A percentile compares a stretch with the other conserved stretches of the same genome.
Evolutionary conservation across 1,140 invertebrate genomes (phyloP).

Genomic region (Varroa destructor): DNA sequence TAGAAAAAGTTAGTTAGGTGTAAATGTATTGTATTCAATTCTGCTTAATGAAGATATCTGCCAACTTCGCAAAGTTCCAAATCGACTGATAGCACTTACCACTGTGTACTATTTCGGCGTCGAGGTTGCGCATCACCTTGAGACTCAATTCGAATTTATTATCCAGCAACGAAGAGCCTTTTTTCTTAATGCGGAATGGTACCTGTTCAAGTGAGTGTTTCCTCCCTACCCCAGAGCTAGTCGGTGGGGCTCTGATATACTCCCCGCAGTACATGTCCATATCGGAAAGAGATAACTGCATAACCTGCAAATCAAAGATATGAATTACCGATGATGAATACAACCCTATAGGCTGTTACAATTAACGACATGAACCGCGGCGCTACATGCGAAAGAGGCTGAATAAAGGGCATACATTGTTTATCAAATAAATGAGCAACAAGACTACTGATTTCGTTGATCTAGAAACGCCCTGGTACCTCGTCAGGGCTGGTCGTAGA

Average conservation of each 20-base stretch:
- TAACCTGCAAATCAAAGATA: not conserved
- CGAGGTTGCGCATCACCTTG: conserved; percentile 68
- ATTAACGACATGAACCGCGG: no score
- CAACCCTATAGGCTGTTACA: no score
- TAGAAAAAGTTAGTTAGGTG: no score
- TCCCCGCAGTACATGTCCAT: conserved; percentile 21
- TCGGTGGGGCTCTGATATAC: not conserved
- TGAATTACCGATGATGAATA: no score
- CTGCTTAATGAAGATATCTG: not conserved
- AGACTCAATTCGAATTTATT: conserved; percentile 65
- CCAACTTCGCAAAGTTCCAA: not conserved
- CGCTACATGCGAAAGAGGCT: no score
- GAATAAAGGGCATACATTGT: no score
- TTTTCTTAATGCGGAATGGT: conserved; percentile 46
- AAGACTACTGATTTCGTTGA: no score
- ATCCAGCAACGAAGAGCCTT: conserved; percentile 53
- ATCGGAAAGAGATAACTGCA: conserved; percentile 8
- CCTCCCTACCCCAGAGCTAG: not conserved
- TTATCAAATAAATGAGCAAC: no score
- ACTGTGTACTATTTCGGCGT: conserved; percentile 50
- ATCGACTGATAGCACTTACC: conserved; percentile 38
- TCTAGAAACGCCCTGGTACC: no score
- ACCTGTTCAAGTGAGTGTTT: conserved; percentile 40
- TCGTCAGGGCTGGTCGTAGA: no score
- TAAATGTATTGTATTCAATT: no score